A percentile compares a stretch with the other conserved stretches of the same genome.
phyloP scores from a whole-genome alignment of 2,113 vertebrate genomes.

The Xenopus laevis region DNA sequence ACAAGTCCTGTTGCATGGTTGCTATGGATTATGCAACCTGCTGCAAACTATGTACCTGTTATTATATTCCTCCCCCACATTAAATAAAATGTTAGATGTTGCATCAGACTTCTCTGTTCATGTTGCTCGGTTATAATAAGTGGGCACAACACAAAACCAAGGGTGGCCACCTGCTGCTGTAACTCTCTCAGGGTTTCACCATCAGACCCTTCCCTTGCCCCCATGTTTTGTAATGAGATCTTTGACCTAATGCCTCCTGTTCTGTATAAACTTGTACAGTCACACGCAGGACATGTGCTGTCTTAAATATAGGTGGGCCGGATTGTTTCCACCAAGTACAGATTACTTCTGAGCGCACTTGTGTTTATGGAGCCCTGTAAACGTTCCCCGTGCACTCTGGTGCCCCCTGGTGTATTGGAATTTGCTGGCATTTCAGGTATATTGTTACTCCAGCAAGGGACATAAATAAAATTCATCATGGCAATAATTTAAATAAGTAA shows the following conservation, averaged over 20 bases:
- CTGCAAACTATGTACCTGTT: not conserved
- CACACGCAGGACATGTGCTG: not conserved
- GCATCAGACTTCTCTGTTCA: too few relatives aligned
- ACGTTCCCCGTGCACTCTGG: not conserved
- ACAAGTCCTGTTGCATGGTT: too few relatives aligned
- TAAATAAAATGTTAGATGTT: too few relatives aligned
- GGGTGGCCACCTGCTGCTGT: not conserved
- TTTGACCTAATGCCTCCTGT: not conserved
- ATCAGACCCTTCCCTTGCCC: not conserved
- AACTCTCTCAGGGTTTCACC: not conserved
- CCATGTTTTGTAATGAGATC: conserved; percentile 4
- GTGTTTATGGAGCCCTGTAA: not conserved
- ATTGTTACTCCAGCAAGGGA: too few relatives aligned
- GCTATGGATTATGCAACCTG: too few relatives aligned
- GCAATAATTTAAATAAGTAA: too few relatives aligned
- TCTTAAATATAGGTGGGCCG: conserved; percentile 9
- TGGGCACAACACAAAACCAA: too few relatives aligned
- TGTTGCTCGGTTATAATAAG: too few relatives aligned
- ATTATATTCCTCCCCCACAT: not conserved
- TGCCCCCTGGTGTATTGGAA: not conserved
- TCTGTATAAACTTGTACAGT: conserved; percentile 8
- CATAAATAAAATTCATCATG: too few relatives aligned
- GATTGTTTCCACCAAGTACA: conserved; percentile 6
- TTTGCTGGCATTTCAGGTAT: too few relatives aligned
- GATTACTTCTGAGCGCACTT: not conserved